Percentiles rank a stretch among this genome's conserved stretches.
phyloP scores from a whole-genome alignment of 2,888 invertebrate species.

The Caenorhabditis japonica region DNA sequence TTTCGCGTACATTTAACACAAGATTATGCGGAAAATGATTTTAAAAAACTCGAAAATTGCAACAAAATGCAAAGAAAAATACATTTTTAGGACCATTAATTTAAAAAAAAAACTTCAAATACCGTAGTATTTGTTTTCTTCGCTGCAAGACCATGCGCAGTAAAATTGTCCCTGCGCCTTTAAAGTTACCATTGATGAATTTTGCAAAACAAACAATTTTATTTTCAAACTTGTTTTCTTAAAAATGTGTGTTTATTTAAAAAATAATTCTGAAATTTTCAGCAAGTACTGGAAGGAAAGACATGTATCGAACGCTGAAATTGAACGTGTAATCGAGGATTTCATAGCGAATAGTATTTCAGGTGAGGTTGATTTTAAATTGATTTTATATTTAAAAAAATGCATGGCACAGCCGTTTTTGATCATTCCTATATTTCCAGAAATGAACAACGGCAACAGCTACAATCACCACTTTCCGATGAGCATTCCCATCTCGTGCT shows the following conservation, averaged over 20 bases:
- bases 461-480: slow-evolving; percentile 43
- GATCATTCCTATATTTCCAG: slow-evolving; percentile 12
- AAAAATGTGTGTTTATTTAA: not conserved
- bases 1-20: no score
- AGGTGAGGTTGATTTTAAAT: slow-evolving; percentile 13
- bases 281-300: slow-evolving; percentile 28
- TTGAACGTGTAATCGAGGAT: slow-evolving; percentile 48
- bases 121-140: not conserved
- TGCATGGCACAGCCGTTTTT: no score
- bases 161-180: not conserved
- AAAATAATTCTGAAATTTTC: slow-evolving; percentile 13
- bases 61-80: no score
- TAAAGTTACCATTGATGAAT: not conserved
- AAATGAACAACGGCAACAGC: slow-evolving; percentile 53
- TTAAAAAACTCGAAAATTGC: no score
- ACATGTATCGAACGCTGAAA: slow-evolving; percentile 45
- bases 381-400: no score
- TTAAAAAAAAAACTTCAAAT: no score
- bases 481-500: slow-evolving; percentile 46
- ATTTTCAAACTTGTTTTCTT: not conserved
- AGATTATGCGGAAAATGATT: no score
- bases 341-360: slow-evolving; percentile 54
- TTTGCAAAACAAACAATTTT: not conserved
- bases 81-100: no score
- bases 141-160: not conserved